phyloP scores from a whole-genome alignment of 2,888 invertebrate genomes.

The Lepetodrilus schrolli region DNA sequence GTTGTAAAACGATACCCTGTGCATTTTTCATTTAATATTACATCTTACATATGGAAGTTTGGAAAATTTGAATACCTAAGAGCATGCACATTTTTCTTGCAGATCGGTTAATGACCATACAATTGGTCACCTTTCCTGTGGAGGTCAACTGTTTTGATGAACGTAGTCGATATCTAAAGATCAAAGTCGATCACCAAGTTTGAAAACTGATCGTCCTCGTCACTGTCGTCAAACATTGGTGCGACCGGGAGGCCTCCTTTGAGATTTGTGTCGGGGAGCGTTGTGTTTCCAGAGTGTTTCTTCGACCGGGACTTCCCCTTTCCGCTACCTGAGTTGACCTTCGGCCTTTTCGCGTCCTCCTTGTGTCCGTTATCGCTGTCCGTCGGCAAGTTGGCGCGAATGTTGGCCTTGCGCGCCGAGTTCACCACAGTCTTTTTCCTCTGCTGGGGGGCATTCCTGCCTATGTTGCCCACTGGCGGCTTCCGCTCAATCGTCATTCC shows the following conservation, averaged over 20 bases:
- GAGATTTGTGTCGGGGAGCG: background rate
- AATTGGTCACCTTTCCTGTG: too few species aligned
- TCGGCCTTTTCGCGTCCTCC: background rate
- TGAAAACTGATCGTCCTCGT: slow-evolving; percentile 58
- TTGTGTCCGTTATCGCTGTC: slow-evolving; percentile 37
- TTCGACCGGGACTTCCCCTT: background rate
- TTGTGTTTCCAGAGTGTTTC: background rate
- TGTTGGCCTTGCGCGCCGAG: slow-evolving; percentile 18
- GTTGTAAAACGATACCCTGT: too few species aligned
- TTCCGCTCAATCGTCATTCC: slow-evolving; percentile 3
- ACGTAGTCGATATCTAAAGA: too few species aligned
- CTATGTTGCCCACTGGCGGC: background rate
- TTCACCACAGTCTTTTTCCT: slow-evolving; percentile 19
- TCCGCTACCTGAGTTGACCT: slow-evolving; percentile 7
- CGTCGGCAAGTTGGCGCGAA: background rate
- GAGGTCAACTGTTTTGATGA: too few species aligned
- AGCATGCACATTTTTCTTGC: too few species aligned
- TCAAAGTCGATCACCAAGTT: slow-evolving; percentile 64
- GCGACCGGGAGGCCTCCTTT: slow-evolving; percentile 45
- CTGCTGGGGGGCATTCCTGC: background rate
- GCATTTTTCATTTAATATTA: too few species aligned
- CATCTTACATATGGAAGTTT: too few species aligned
- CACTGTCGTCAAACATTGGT: slow-evolving; percentile 62
- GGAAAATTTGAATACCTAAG: too few species aligned
- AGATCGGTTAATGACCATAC: too few species aligned